Conservation (phyloP, 1,140 invertebrate genomes). For the Parasteatoda tepidariorum region DNA sequence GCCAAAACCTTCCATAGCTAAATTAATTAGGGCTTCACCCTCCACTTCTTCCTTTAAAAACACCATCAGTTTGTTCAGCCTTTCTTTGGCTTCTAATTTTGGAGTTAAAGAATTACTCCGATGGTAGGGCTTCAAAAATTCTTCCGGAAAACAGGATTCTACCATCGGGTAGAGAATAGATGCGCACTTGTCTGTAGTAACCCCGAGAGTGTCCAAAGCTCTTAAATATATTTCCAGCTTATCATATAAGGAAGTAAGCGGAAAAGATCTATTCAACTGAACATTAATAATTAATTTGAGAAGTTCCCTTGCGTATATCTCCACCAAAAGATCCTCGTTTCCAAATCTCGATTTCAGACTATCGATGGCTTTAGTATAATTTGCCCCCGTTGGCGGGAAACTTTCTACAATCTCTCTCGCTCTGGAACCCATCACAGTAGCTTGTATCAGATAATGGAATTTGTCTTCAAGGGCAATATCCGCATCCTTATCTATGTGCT, state of each 20-base stretch:
- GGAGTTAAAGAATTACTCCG: neutral
- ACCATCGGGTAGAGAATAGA: slow-evolving; percentile 11
- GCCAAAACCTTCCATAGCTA: slow-evolving; percentile 6
- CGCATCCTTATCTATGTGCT: neutral
- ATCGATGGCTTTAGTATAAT: slow-evolving; percentile 56
- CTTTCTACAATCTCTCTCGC: slow-evolving; percentile 52
- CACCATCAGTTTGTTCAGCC: neutral
- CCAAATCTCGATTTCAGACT: slow-evolving; percentile 53
- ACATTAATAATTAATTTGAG: slow-evolving; percentile 2
- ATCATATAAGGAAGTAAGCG: neutral
- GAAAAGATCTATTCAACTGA: neutral
- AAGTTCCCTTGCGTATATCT: slow-evolving; percentile 61
- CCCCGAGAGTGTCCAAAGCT: slow-evolving; percentile 21
- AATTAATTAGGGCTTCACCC: neutral
- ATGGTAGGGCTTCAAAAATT: slow-evolving; percentile 9
- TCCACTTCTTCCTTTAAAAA: slow-evolving; percentile 17
- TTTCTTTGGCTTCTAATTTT: neutral
- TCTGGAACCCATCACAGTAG: neutral
- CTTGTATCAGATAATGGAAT: slow-evolving; percentile 31
- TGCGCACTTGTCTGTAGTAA: slow-evolving; percentile 24
- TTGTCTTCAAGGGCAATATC: slow-evolving; percentile 2
- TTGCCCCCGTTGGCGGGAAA: slow-evolving; percentile 48
- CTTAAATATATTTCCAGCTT: neutral
- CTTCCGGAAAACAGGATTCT: slow-evolving; percentile 21
- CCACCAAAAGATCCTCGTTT: slow-evolving; percentile 57